Base-by-base conservation (phyloP, 2,888 invertebrate genomes). In the Muschampia plurimacula region DNA sequence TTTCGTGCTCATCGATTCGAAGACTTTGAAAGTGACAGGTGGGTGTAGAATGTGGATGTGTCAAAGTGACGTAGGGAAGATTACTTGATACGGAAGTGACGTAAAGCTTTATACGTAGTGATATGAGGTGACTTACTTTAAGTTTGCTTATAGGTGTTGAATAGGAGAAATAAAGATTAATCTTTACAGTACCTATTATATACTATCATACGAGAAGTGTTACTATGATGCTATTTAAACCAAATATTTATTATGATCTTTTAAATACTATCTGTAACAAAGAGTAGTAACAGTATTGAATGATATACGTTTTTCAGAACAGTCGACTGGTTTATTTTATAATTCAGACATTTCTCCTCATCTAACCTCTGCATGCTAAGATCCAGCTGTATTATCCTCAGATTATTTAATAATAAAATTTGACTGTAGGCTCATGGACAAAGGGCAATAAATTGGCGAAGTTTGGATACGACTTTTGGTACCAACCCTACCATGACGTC, bases 391-490 rank as follows among this genome's bases (percentile, higher is more conserved):
- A 13, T 3, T 4, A 4, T 49, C 5, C 5, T 49, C 44, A 44
- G 8, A 2, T 44, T 32, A 32, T 44, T 44, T 12, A n/a, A 49
- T 49, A 55, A 3, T 55, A 9, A 22, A 13, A 57, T 39, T 67
- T 55, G 69, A 74, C 84, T 85, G 76, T 81, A 96, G 97, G 96
- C 10, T 95, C 96, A 0, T 98, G 98, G 98, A 96, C 97, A 0
- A 95, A 95, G 74, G 97, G 97, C 0, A 89, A 95, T 0, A 93
- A 95, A 77, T 85, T 87, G n/a, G 96, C 97, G 0, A 90, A 95
- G 69, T 98, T 97, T 80, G 98, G 98, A 6, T 99, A 99, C 87
- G 99, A 99, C 88, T 99, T 98, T 87, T 99, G 99, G 99, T 99
- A 99, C 87, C 99, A 99, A 85, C 99, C 99, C 0, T 96, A 97